Conservation (phyloP, 2,113 vertebrate genomes). For the Passer montanus region DNA sequence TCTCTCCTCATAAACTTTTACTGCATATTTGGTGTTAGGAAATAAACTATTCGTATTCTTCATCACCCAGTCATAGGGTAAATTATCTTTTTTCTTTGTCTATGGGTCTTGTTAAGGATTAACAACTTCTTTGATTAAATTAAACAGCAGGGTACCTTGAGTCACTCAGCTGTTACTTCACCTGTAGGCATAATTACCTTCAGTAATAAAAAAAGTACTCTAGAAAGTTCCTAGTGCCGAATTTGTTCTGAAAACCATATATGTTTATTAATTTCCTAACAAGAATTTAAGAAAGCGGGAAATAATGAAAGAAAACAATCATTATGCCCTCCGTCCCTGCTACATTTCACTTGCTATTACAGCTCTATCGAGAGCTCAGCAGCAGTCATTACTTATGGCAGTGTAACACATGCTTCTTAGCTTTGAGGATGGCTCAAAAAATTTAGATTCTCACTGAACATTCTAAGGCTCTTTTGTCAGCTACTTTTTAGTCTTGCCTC, state of each 20-base stretch:
- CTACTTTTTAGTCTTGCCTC: background rate
- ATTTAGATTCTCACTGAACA: background rate
- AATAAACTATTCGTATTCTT: background rate
- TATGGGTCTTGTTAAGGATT: constrained; percentile 41
- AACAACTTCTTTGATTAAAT: constrained; percentile 33
- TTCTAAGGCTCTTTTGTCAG: background rate
- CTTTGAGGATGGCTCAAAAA: background rate
- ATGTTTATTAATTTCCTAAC: constrained; percentile 35
- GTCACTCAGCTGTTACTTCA: constrained; percentile 35
- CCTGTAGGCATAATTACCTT: constrained; percentile 29
- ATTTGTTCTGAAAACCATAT: constrained; percentile 4
- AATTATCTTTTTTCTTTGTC: constrained; percentile 1
- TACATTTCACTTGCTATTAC: background rate
- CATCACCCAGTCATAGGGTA: background rate
- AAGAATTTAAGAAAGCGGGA: constrained; percentile 17
- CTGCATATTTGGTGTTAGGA: background rate
- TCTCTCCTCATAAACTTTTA: background rate
- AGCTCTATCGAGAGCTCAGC: background rate
- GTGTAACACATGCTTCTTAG: background rate
- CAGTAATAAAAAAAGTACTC: background rate
- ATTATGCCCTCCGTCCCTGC: background rate
- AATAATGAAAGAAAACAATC: background rate
- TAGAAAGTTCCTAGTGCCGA: background rate
- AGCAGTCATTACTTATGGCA: background rate
- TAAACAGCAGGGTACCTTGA: constrained; percentile 33